These are phyloP conservation scores for Alcis repandata DNA, from an alignment of 2,888 invertebrate genomes.

Conservation along the genomic window DNA sequence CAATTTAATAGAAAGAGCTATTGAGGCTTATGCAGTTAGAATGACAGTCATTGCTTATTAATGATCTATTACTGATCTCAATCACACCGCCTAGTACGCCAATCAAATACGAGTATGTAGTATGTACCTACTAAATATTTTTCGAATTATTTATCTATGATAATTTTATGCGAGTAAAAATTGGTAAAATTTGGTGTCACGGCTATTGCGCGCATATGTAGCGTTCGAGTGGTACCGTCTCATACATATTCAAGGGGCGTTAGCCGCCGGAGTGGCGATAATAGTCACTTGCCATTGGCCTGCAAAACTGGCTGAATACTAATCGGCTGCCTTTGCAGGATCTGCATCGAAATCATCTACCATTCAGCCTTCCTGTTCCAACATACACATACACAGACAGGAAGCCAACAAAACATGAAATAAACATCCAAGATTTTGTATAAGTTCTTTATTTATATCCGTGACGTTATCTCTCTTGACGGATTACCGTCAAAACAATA, in stretches of 20 bases:
- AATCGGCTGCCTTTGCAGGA: conserved; percentile 71
- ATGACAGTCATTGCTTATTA: neutral
- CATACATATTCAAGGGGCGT: conserved; percentile 80
- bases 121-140: conserved; percentile 39
- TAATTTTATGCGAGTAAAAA: conserved; percentile 48
- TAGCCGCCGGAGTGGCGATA: conserved; percentile 59
- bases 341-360: conserved; percentile 76
- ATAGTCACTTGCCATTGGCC: conserved; percentile 74
- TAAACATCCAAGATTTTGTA: conserved; percentile 35
- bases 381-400: conserved; percentile 55
- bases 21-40: neutral
- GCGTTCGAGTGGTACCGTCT: conserved; percentile 63
- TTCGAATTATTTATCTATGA: conserved; percentile 10
- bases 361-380: conserved; percentile 71
- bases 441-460: conserved; percentile 48
- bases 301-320: conserved; percentile 78
- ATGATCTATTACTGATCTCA: conserved; percentile 40
- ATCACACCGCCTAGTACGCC: conserved; percentile 44
- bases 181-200: conserved; percentile 73
- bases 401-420: conserved; percentile 51
- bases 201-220: conserved; percentile 72
- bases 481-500: conserved; percentile 55
- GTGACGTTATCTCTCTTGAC: conserved; percentile 52
- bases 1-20: too few relatives aligned
- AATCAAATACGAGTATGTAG: neutral